Evolutionary conservation across 1,140 invertebrate species (phyloP), one percentile per base, ranked within the genome.

Genomic region (Papilio polyxenes): DNA sequence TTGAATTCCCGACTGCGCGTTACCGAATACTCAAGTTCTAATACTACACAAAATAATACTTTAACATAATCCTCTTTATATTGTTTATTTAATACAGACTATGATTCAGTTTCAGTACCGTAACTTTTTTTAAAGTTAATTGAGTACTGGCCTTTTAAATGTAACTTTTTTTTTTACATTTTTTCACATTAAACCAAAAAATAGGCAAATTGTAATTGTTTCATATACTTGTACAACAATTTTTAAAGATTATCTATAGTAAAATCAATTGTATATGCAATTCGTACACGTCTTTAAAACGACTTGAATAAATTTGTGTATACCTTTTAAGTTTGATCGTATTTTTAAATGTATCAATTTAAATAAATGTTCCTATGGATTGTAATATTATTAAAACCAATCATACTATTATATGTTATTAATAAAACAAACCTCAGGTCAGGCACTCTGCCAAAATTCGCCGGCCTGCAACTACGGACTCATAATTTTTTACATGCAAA

Each of bases 401-500:
- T 72, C 62, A 11, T 13, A 69, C 10, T 69, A 72, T 40, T 72
- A 37, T 40, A 72, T 40, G 13, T 15, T 72, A 72, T 72, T 72
- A 72, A 37, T 72, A 72, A 72, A 72, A 72, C 31, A 72, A 72
- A 72, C 31, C 23, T 15, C 65, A 72, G 31, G 65, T 40, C 65
- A 72, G 65, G 65, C 65, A 15, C 13, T 31, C 23, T 72, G 65
- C 65, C 65, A 72, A 72, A 72, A 72, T 15, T 17, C 56, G 56
- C 65, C 65, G 31, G 65, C 65, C 65, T 72, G 65, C 65, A 65
- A 23, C 62, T 15, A 65, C 62, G 23, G 23, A 72, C 31, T 31
- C 31, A 72, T 72, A 17, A 72, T 72, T 72, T 65, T 65, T 72
- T 40, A 72, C 65, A 72, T 72, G 65, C 31, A 72, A 72, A 72